phyloP scores from a whole-genome alignment of 2,888 invertebrate species.

The Apamea epomidion region DNA sequence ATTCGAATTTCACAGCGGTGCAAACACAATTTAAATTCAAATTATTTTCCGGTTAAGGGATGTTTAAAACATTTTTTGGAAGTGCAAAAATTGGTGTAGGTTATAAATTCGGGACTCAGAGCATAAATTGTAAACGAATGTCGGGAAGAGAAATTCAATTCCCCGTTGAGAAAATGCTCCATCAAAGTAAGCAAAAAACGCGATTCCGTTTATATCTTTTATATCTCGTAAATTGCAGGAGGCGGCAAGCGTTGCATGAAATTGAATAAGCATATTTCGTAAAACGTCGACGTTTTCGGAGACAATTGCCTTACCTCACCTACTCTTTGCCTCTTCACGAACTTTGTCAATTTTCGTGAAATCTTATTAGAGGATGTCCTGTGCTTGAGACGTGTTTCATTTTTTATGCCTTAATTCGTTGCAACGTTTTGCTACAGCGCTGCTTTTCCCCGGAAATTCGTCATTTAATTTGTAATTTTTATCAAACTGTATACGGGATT shows the following conservation, averaged over 20 bases:
- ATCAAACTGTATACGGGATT: conserved; percentile 7
- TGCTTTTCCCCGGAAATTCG: conserved; percentile 26
- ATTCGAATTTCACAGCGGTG: conserved; percentile 45
- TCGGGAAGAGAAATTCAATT: conserved; percentile 88
- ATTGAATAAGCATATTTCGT: conserved; percentile 91
- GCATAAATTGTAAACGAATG: conserved; percentile 87
- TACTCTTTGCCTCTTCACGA: conserved; percentile 88
- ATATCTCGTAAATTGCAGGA: conserved; percentile 91
- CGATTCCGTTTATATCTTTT: conserved; percentile 91
- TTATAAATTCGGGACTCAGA: conserved; percentile 79
- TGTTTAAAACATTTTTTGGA: conserved; percentile 51
- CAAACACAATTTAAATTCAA: conserved; percentile 56
- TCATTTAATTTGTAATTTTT: conserved; percentile 14
- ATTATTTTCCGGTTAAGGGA: conserved; percentile 52
- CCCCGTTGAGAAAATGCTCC: conserved; percentile 89
- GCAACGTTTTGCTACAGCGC: conserved; percentile 52
- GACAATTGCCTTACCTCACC: conserved; percentile 91
- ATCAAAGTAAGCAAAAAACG: conserved; percentile 91
- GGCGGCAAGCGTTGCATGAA: conserved; percentile 91
- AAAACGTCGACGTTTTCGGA: conserved; percentile 90
- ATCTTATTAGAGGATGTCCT: conserved; percentile 88
- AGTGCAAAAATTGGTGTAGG: conserved; percentile 69
- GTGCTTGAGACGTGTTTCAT: conserved; percentile 80
- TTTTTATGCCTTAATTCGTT: conserved; percentile 74
- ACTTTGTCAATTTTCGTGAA: conserved; percentile 90